phyloP scores from a whole-genome alignment of 2,888 invertebrate genomes.

The Dichetophora obliterata region DNA sequence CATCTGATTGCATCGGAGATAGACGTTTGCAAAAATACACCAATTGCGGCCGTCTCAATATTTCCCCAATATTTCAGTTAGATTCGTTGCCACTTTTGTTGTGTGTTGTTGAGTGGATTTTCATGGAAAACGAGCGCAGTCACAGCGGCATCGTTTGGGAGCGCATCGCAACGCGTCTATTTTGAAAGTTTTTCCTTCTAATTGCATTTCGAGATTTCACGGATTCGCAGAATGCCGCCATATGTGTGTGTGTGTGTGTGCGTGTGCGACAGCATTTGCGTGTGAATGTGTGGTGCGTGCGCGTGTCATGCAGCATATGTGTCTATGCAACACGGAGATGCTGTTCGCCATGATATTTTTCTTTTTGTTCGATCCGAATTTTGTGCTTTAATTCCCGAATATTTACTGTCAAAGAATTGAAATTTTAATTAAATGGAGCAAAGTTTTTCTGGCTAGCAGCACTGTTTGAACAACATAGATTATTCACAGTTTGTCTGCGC shows the following conservation, averaged over 20 bases:
- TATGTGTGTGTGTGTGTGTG: background rate
- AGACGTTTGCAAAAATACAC: too few relatives aligned
- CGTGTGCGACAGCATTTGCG: background rate
- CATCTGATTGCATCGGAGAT: too few relatives aligned
- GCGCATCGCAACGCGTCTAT: conserved; percentile 2
- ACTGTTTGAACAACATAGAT: background rate
- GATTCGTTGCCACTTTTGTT: background rate
- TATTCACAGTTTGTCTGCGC: background rate
- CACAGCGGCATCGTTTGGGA: too few relatives aligned
- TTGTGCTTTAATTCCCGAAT: background rate
- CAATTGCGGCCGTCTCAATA: too few relatives aligned
- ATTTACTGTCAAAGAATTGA: conserved; percentile 41
- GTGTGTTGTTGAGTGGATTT: conserved; percentile 28
- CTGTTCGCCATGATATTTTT: background rate
- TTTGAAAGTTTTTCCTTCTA: conserved; percentile 31
- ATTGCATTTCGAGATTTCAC: conserved; percentile 43
- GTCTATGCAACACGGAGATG: conserved; percentile 5
- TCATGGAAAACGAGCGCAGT: conserved; percentile 9
- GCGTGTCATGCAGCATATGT: background rate
- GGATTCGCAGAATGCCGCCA: conserved; percentile 31
- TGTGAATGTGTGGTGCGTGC: background rate
- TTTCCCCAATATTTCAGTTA: too few relatives aligned
- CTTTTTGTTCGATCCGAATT: background rate
- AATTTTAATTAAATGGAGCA: conserved; percentile 50
- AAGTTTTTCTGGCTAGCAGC: too few relatives aligned